These are phyloP conservation scores for Calliphora vomitoria DNA, from an alignment of 2,888 invertebrate genomes.

Conservation along the genomic window DNA sequence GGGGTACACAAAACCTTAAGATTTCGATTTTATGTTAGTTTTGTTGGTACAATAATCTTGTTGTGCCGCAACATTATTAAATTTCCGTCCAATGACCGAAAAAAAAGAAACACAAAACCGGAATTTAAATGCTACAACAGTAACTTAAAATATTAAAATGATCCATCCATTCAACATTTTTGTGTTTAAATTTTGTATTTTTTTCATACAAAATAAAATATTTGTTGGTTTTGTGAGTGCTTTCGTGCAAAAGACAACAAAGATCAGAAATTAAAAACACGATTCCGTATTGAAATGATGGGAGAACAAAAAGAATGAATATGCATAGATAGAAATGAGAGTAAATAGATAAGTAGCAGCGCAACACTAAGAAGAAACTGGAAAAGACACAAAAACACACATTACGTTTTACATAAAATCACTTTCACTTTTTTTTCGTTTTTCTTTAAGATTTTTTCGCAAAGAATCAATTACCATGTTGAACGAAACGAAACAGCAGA, in stretches of 20 bases:
- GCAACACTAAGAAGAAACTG: not conserved
- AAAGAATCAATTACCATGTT: constrained; percentile 71
- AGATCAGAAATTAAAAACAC: constrained; percentile 25
- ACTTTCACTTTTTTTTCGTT: constrained; percentile 71
- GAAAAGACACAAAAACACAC: constrained; percentile 55
- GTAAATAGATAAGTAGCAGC: constrained; percentile 11
- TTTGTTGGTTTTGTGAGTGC: not conserved
- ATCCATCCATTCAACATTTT: constrained; percentile 39
- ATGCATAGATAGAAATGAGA: constrained; percentile 38
- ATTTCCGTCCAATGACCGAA: constrained; percentile 81
- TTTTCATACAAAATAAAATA: too few species aligned
- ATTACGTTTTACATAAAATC: constrained; percentile 46
- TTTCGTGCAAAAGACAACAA: constrained; percentile 12
- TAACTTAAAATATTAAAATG: constrained; percentile 40
- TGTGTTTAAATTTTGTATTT: not conserved
- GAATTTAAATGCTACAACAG: constrained; percentile 68
- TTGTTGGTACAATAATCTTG: constrained; percentile 40
- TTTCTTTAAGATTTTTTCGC: constrained; percentile 52
- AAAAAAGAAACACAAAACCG: constrained; percentile 74
- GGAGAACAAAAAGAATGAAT: constrained; percentile 35
- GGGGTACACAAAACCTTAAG: not conserved
- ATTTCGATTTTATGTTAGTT: not conserved
- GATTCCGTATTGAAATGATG: constrained; percentile 16
- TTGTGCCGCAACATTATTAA: constrained; percentile 72
- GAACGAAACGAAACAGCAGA: constrained; percentile 21